A percentile compares a stretch with the other conserved stretches of the same genome.
phyloP scores from a whole-genome alignment of 2,113 vertebrate genomes.

The Gopherus evgoodei region DNA sequence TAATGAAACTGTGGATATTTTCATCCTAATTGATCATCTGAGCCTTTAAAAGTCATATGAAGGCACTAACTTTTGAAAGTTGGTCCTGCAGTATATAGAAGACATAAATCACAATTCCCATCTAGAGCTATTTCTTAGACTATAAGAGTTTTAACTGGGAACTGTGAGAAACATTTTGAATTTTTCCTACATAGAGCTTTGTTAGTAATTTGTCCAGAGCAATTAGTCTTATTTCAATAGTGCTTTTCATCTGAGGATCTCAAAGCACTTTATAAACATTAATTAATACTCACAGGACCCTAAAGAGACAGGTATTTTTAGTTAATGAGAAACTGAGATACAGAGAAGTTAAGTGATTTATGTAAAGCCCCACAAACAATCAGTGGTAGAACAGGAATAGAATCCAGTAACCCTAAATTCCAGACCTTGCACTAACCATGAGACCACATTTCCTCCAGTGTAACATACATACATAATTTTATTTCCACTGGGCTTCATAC shows the following conservation, averaged over 20 bases:
- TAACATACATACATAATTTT: neutral
- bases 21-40: neutral
- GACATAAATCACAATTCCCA: neutral
- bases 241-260: conserved; percentile 26
- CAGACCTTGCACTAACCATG: neutral
- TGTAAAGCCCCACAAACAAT: neutral
- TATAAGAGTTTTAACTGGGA: neutral
- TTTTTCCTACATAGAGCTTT: neutral
- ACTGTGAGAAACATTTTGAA: neutral
- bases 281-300: neutral
- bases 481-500: neutral
- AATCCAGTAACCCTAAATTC: conserved; percentile 20
- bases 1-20: neutral
- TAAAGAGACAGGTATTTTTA: neutral
- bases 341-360: neutral
- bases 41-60: neutral
- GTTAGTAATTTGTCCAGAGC: neutral
- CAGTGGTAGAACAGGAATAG: conserved; percentile 26
- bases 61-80: neutral
- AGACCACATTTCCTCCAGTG: neutral
- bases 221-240: neutral
- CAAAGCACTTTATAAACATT: neutral
- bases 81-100: neutral
- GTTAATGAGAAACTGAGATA: neutral
- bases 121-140: conserved; percentile 46